These are phyloP conservation scores for Drosophila jambulina DNA, from an alignment of 1,140 invertebrate genomes.

Conservation along the genomic window DNA sequence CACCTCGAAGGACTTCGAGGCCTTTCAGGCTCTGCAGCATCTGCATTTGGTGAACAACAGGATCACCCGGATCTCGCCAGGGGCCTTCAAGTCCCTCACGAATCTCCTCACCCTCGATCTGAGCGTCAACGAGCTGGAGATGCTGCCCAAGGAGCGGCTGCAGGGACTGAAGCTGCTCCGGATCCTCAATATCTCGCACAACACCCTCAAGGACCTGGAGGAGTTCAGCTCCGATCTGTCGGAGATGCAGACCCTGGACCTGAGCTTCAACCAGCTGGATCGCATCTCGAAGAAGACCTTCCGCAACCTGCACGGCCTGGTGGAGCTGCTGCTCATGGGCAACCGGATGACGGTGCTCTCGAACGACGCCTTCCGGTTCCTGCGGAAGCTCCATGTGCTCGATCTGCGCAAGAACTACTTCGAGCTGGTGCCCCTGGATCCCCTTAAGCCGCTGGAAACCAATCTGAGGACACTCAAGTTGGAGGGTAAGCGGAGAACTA, in stretches of 20 bases:
- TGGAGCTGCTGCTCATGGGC: slow-evolving; percentile 91
- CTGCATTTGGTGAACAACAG: slow-evolving; percentile 91
- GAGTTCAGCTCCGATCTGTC: slow-evolving; percentile 92
- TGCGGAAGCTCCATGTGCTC: slow-evolving; percentile 92
- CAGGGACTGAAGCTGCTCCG: slow-evolving; percentile 91
- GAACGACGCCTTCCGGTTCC: slow-evolving; percentile 91
- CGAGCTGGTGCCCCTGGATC: slow-evolving; percentile 91
- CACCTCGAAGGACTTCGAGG: slow-evolving; percentile 94
- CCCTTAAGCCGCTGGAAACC: slow-evolving; percentile 91
- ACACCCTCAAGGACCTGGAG: slow-evolving; percentile 92
- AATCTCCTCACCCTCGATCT: slow-evolving; percentile 93
- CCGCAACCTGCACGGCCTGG: slow-evolving; percentile 90
- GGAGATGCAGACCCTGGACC: slow-evolving; percentile 91
- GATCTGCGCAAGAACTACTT: slow-evolving; percentile 95
- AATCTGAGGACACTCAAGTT: slow-evolving; percentile 91
- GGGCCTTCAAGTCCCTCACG: slow-evolving; percentile 91
- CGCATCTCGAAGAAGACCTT: slow-evolving; percentile 91
- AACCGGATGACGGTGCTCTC: slow-evolving; percentile 93
- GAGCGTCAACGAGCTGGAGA: slow-evolving; percentile 93
- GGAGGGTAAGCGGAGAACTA: slow-evolving; percentile 87
- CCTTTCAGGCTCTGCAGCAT: slow-evolving; percentile 92
- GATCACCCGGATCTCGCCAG: slow-evolving; percentile 92
- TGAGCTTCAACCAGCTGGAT: slow-evolving; percentile 93
- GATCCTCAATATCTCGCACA: slow-evolving; percentile 93
- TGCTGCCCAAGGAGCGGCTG: slow-evolving; percentile 93